phyloP scores from a whole-genome alignment of 2,888 invertebrate genomes.

The Drosophila kanekoi region DNA sequence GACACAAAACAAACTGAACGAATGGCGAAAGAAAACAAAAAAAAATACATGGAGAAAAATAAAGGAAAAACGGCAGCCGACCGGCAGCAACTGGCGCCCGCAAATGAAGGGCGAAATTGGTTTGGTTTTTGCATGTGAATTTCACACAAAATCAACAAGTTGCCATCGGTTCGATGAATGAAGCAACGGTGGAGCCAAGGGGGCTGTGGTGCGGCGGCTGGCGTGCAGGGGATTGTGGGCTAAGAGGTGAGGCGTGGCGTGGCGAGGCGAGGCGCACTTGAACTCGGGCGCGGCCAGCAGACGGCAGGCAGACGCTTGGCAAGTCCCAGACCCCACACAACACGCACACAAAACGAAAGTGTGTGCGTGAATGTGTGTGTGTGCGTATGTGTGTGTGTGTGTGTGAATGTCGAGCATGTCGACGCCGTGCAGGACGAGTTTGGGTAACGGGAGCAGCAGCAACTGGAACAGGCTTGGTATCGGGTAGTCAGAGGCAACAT shows the following conservation, averaged over 20 bases:
- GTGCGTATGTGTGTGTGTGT: conserved; percentile 14
- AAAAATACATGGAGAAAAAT: conserved; percentile 15
- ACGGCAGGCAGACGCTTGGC: conserved; percentile 74
- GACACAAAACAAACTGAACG: conserved; percentile 59
- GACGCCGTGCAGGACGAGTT: conserved; percentile 17
- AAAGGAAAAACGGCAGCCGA: conserved; percentile 21
- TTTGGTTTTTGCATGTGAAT: conserved; percentile 79
- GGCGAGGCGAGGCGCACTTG: conserved; percentile 60
- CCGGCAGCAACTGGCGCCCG: conserved; percentile 60
- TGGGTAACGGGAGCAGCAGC: conserved; percentile 9
- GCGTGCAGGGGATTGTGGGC: background rate
- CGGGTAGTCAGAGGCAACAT: conserved; percentile 49
- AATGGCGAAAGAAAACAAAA: conserved; percentile 23
- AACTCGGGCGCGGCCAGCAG: conserved; percentile 66
- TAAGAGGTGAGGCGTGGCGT: conserved; percentile 25
- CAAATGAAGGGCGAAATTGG: conserved; percentile 80
- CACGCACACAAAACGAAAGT: conserved; percentile 61
- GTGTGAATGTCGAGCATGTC: conserved; percentile 41
- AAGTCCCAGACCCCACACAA: conserved; percentile 36
- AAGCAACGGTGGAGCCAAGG: conserved; percentile 18
- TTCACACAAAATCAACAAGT: conserved; percentile 82
- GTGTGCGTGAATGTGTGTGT: background rate
- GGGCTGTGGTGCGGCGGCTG: conserved; percentile 3
- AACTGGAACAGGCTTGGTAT: conserved; percentile 11
- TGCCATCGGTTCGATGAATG: conserved; percentile 80